Evolutionary conservation across 1,140 invertebrate genomes (phyloP).

Genomic region (Andricus grossulariae): DNA sequence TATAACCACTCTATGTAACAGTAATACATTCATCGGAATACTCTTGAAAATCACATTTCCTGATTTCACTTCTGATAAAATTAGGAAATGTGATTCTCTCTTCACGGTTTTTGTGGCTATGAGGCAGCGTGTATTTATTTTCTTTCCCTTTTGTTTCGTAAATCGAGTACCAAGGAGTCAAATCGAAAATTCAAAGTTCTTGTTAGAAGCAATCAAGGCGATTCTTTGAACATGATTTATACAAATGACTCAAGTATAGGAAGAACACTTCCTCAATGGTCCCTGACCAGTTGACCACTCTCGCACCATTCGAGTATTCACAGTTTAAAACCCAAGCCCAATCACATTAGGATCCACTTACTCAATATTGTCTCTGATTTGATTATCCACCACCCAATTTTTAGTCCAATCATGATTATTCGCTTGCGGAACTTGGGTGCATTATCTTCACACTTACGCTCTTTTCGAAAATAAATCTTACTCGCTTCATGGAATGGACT

Average conservation of each 20-base stretch:
- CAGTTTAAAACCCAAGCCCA: slow-evolving; percentile 10
- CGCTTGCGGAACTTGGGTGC: slow-evolving; percentile 35
- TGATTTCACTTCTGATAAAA: slow-evolving; percentile 1
- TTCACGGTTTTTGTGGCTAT: background rate
- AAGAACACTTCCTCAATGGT: slow-evolving; percentile 52
- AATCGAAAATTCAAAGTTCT: background rate
- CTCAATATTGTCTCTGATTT: slow-evolving; percentile 12
- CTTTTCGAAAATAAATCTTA: slow-evolving; percentile 37
- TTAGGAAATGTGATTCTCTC: background rate
- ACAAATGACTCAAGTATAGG: slow-evolving; percentile 47
- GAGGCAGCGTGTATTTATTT: background rate
- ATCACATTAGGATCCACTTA: background rate
- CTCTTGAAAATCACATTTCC: background rate
- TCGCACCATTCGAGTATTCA: slow-evolving; percentile 33
- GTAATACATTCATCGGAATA: slow-evolving; percentile 6
- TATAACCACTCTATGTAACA: background rate
- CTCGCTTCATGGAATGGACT: slow-evolving; percentile 51
- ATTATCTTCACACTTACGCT: slow-evolving; percentile 43
- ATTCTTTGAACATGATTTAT: slow-evolving; percentile 37
- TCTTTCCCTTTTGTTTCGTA: background rate
- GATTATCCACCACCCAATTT: slow-evolving; percentile 28
- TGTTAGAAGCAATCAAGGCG: slow-evolving; percentile 13
- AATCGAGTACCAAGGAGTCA: background rate
- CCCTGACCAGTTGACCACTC: slow-evolving; percentile 43
- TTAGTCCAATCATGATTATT: slow-evolving; percentile 40